A percentile compares a stretch with the other conserved stretches of the same genome.
phyloP scores from a whole-genome alignment of 2,797 vertebrate species.

The Eleutherodactylus coqui region DNA sequence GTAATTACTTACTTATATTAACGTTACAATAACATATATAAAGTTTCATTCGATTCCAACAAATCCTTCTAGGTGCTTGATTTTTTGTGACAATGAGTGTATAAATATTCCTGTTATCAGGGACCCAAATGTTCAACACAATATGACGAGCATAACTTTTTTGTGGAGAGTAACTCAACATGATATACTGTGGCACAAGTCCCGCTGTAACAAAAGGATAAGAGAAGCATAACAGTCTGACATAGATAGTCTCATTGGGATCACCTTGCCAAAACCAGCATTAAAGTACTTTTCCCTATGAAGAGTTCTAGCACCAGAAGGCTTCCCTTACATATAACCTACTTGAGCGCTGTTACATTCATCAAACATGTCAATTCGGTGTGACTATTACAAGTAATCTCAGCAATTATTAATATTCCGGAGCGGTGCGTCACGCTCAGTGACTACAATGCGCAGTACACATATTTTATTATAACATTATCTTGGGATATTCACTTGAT shows the following conservation, averaged over 20 bases:
- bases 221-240: constrained; percentile 52
- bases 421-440: background rate
- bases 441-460: background rate
- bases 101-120: background rate
- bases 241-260: constrained; percentile 53
- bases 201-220: constrained; percentile 49
- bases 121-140: background rate
- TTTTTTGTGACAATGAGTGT: too few species aligned
- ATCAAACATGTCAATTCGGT: background rate
- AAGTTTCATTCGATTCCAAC: too few species aligned
- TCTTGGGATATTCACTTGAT: background rate
- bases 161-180: constrained; percentile 21
- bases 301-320: constrained; percentile 31
- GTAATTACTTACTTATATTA: too few species aligned
- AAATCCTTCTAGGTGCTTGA: too few species aligned
- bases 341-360: constrained; percentile 11
- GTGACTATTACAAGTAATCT: background rate
- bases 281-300: constrained; percentile 42
- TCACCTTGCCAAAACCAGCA: constrained; percentile 45
- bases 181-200: constrained; percentile 42
- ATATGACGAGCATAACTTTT: background rate
- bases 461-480: background rate
- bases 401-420: background rate
- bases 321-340: constrained; percentile 15
- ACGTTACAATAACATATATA: too few species aligned